Conservation (phyloP, 2,113 vertebrate species). For the Telmatochromis sp. region DNA sequence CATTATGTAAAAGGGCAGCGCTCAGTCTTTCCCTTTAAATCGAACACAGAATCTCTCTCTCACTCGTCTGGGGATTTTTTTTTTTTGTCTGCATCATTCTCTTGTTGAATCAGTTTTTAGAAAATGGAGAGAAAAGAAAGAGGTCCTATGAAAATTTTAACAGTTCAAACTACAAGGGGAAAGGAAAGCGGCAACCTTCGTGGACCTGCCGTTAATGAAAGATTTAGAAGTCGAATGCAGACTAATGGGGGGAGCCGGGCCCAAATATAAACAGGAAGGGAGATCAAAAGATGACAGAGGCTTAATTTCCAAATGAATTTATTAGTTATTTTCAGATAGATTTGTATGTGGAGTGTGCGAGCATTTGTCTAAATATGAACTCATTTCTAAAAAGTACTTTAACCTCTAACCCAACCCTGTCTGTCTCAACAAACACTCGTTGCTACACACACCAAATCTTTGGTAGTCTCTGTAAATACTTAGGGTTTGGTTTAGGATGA, state of each 20-base stretch:
- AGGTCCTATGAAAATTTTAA: conserved; percentile 49
- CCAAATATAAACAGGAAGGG: conserved; percentile 11
- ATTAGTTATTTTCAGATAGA: not conserved
- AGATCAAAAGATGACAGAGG: not conserved
- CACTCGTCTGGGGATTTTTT: not conserved
- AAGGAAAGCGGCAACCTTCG: conserved; percentile 10
- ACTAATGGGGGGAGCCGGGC: not conserved
- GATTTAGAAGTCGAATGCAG: conserved; percentile 21
- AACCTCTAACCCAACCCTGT: not conserved
- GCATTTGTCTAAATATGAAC: not conserved
- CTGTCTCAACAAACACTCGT: not conserved
- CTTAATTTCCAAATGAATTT: not conserved
- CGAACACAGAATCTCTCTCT: not conserved
- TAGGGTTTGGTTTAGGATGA: not conserved
- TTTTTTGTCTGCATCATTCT: not conserved
- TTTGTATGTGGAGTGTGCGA: not conserved
- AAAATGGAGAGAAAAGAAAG: conserved; percentile 42
- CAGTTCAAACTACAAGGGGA: conserved; percentile 42
- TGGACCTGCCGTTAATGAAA: conserved; percentile 35
- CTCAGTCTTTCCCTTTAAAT: not conserved
- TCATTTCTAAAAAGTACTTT: not conserved
- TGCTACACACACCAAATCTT: not conserved
- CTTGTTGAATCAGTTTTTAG: conserved; percentile 19
- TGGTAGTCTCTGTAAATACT: not conserved
- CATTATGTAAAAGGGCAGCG: not conserved